Evolutionary conservation across 2,888 invertebrate genomes (phyloP).

Genomic region (Mylabris sibirica): DNA sequence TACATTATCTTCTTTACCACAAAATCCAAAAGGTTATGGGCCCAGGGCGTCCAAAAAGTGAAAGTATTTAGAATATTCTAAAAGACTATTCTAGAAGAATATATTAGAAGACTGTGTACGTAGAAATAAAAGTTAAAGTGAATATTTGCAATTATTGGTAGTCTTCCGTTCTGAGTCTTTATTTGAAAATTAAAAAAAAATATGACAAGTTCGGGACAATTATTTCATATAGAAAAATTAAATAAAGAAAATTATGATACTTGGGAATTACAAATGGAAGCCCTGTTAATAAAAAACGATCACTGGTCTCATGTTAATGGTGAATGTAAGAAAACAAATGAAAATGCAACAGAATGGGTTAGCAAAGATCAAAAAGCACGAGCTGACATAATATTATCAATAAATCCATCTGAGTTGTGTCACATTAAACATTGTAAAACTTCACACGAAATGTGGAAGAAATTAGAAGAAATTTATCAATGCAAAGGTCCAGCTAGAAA

Average conservation of each 20-base stretch:
- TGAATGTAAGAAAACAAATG: background rate
- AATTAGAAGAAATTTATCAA: conserved; percentile 51
- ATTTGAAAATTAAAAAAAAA: too few species aligned
- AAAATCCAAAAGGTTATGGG: too few species aligned
- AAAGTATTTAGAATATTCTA: too few species aligned
- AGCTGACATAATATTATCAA: conserved; percentile 41
- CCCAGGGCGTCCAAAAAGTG: too few species aligned
- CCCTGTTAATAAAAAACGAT: conserved; percentile 31
- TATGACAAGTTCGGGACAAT: too few species aligned
- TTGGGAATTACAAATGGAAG: conserved; percentile 37
- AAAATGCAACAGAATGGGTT: conserved; percentile 16
- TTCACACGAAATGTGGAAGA: conserved; percentile 54
- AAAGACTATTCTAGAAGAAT: too few species aligned
- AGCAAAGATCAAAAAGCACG: conserved; percentile 32
- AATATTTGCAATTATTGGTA: too few species aligned
- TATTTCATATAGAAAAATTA: too few species aligned
- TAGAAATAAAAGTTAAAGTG: too few species aligned
- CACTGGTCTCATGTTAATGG: conserved; percentile 33
- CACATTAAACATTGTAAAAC: conserved; percentile 50
- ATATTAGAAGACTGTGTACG: too few species aligned
- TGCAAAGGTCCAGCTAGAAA: conserved; percentile 56
- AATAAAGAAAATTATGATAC: conserved; percentile 24
- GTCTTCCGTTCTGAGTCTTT: too few species aligned
- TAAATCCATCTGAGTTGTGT: conserved; percentile 47
- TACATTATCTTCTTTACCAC: too few species aligned